Evolutionary conservation across 1,140 invertebrate genomes (phyloP).

Genomic region (Drosophila quadrilineata): DNA sequence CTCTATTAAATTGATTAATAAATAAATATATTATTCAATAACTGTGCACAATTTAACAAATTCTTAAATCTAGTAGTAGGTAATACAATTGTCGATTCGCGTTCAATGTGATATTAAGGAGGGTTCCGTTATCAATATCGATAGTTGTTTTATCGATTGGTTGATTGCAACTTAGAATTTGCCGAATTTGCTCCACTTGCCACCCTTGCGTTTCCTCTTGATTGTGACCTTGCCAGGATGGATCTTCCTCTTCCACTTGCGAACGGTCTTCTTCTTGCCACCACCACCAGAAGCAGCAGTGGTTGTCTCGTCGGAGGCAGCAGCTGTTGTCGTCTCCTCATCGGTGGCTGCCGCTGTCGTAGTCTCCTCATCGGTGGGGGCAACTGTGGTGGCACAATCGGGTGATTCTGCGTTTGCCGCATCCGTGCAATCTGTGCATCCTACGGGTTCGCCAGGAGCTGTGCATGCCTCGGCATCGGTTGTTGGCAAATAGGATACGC

Average conservation of each 20-base stretch:
- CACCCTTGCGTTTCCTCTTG: not conserved
- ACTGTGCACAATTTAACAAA: not conserved
- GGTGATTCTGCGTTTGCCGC: not conserved
- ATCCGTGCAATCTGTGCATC: not conserved
- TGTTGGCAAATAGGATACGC: not conserved
- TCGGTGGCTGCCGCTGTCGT: not conserved
- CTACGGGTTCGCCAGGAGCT: not conserved
- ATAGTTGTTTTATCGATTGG: not conserved
- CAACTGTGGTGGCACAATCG: not conserved
- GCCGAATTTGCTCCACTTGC: no score
- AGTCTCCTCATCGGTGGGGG: no score
- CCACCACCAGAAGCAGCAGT: not conserved
- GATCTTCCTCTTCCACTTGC: not conserved
- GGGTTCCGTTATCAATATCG: not conserved
- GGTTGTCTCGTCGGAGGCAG: not conserved
- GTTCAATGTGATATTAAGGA: no score
- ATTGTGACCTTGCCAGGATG: no score
- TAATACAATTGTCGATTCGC: not conserved
- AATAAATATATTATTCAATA: conserved; percentile 4
- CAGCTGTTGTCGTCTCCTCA: not conserved
- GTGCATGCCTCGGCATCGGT: not conserved
- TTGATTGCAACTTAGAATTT: no score
- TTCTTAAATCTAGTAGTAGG: conserved; percentile 2
- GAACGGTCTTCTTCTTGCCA: not conserved
- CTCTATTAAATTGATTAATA: no score